phyloP scores from a whole-genome alignment of 1,140 invertebrate genomes.

The Polypedilum pembai region DNA sequence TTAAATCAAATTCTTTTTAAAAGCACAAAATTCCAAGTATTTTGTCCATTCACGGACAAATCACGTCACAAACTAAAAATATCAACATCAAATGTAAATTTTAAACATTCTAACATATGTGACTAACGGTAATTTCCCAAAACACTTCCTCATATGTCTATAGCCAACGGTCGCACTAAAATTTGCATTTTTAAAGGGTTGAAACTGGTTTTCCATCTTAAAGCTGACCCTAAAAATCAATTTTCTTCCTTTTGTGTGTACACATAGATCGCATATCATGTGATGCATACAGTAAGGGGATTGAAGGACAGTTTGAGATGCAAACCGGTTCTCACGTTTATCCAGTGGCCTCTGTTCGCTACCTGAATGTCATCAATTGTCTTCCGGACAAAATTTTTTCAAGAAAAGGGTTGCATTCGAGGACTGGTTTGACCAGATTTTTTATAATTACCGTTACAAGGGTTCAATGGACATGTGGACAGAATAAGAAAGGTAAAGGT shows the following conservation, averaged over 20 bases:
- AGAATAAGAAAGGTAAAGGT: neutral
- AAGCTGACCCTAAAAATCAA: neutral
- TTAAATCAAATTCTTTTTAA: no score
- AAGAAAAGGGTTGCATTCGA: neutral
- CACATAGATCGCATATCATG: neutral
- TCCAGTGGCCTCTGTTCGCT: neutral
- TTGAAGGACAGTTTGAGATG: neutral
- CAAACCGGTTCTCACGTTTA: slow-evolving; percentile 4
- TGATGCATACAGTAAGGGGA: neutral
- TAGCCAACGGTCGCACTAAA: neutral
- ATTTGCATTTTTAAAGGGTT: slow-evolving; percentile 12
- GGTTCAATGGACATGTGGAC: neutral
- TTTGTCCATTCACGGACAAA: no score
- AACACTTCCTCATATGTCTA: neutral
- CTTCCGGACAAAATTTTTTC: neutral
- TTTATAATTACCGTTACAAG: neutral
- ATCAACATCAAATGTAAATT: no score
- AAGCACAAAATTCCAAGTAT: no score
- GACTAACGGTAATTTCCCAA: no score
- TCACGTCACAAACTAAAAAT: no score
- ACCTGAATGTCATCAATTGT: slow-evolving; percentile 17
- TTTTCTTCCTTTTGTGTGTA: neutral
- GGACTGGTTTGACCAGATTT: slow-evolving; percentile 16
- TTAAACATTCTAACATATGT: no score
- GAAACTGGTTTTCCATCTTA: slow-evolving; percentile 11